phyloP scores from a whole-genome alignment of 2,113 vertebrate species.

The Dasyurus viverrinus region DNA sequence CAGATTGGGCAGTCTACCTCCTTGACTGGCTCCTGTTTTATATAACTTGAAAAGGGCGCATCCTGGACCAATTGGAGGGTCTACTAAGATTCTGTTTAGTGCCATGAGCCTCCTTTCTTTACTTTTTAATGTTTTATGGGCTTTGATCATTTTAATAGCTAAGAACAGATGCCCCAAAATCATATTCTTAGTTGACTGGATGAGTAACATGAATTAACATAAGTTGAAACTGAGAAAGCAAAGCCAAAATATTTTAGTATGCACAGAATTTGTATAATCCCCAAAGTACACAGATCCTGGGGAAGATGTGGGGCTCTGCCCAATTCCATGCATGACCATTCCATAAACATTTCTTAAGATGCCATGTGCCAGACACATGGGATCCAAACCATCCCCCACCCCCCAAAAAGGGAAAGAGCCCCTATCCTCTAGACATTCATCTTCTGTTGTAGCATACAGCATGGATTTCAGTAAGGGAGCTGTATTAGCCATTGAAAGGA shows the following conservation, averaged over 20 bases:
- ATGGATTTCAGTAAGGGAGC: not conserved
- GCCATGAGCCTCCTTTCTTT: not conserved
- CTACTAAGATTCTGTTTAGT: not conserved
- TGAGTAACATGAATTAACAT: not conserved
- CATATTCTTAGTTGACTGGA: not conserved
- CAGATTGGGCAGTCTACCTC: not conserved
- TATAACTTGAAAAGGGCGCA: not conserved
- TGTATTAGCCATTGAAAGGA: not conserved
- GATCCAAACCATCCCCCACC: not conserved
- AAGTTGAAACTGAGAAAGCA: not conserved
- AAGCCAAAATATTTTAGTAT: not conserved
- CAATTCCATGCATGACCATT: not conserved
- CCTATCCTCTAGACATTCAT: not conserved
- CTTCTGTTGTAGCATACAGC: not conserved
- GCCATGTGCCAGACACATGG: not conserved
- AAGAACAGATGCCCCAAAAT: not conserved
- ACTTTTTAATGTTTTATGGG: not conserved
- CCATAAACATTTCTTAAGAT: not conserved
- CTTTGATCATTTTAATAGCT: not conserved
- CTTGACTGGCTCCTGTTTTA: not conserved
- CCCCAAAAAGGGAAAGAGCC: not conserved
- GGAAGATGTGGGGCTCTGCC: not conserved
- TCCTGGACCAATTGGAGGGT: not conserved
- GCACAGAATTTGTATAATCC: not conserved
- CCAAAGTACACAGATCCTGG: not conserved